Conservation (phyloP, 2,888 invertebrate species). For the Drosophila robusta region DNA sequence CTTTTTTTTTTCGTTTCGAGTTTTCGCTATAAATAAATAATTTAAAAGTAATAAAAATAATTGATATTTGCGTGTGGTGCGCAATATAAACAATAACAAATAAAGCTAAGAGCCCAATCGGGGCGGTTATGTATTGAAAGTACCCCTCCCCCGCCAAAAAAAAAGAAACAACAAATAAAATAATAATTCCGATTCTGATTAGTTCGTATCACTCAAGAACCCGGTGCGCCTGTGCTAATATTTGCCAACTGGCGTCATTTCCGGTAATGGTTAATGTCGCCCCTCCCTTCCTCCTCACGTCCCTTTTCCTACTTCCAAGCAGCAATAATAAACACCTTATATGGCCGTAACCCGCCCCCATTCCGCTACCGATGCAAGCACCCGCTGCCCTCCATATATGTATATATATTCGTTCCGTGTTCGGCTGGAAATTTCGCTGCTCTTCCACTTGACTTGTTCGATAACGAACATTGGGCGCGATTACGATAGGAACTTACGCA, state of each 20-base stretch:
- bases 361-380: constrained; percentile 13
- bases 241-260: constrained; percentile 52
- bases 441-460: constrained; percentile 59
- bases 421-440: constrained; percentile 37
- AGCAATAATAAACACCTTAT: constrained; percentile 11
- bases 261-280: constrained; percentile 25
- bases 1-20: constrained; percentile 4
- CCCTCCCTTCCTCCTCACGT: not conserved
- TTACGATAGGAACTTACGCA: constrained; percentile 51
- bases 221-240: constrained; percentile 1
- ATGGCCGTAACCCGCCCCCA: constrained; percentile 4
- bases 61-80: constrained; percentile 46
- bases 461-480: constrained; percentile 47
- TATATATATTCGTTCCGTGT: constrained; percentile 47
- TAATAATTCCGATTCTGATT: constrained; percentile 43
- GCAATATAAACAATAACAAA: constrained; percentile 41
- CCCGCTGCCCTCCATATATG: not conserved
- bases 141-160: not conserved
- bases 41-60: constrained; percentile 48
- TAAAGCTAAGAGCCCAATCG: constrained; percentile 12
- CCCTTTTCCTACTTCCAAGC: not conserved
- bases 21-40: constrained; percentile 36
- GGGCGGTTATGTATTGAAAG: constrained; percentile 1
- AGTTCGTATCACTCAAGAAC: constrained; percentile 35
- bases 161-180: not conserved